Evolutionary conservation across 23 tunicate species (phyloP).

Genomic region (Botrylloides violaceus): DNA sequence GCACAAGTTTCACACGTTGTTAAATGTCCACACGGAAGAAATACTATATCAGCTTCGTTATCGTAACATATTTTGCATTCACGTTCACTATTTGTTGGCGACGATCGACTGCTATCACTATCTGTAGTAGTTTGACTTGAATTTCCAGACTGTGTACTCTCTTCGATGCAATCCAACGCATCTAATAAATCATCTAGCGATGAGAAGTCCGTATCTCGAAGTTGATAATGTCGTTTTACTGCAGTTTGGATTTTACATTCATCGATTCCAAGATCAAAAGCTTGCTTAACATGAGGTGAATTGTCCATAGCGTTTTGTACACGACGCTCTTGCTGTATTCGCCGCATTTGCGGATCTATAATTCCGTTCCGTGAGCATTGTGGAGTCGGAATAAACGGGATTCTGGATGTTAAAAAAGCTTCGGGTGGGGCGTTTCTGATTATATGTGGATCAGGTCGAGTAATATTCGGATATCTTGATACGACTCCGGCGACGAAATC

Average conservation of each 20-base stretch:
- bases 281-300: not conserved
- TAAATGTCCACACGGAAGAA: slow-evolving; percentile 69
- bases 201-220: not conserved
- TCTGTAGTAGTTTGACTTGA: not conserved
- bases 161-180: not conserved
- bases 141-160: not conserved
- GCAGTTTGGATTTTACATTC: not conserved
- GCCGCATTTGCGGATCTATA: slow-evolving; percentile 1
- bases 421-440: not conserved
- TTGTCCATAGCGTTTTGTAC: not conserved
- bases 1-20: slow-evolving; percentile 41
- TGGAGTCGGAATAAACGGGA: not conserved
- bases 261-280: not conserved
- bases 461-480: slow-evolving; percentile 4
- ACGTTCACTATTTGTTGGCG: not conserved
- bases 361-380: not conserved
- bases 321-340: not conserved
- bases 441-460: not conserved
- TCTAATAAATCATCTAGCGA: not conserved
- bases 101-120: not conserved
- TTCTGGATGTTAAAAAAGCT: not conserved
- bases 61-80: slow-evolving; percentile 37
- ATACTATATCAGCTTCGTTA: slow-evolving; percentile 37
- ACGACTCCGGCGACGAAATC: not conserved
- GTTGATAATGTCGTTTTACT: not conserved